These are phyloP conservation scores for Coenonympha glycerion DNA, from an alignment of 2,888 invertebrate genomes.

Conservation along the genomic window DNA sequence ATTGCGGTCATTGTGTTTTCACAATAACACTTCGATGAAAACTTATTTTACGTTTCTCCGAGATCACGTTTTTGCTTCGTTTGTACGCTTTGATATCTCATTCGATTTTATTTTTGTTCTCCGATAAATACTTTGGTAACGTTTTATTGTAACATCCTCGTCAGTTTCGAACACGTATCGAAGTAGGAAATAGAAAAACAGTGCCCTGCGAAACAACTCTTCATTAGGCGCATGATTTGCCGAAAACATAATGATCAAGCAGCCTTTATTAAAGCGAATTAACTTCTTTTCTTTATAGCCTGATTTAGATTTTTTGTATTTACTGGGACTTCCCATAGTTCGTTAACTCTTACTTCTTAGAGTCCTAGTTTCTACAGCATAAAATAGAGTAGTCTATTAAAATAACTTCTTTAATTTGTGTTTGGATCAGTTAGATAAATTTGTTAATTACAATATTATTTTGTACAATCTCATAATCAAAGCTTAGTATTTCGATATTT, in stretches of 20 bases:
- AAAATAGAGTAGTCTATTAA: no score
- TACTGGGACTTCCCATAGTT: no score
- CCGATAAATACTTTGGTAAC: neutral
- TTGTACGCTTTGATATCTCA: constrained; percentile 18
- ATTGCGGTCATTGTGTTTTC: constrained; percentile 56
- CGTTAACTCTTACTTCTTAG: no score
- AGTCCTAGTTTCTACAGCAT: no score
- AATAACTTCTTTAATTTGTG: no score
- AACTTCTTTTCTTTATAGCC: constrained; percentile 45
- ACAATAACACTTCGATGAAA: constrained; percentile 57
- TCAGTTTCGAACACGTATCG: no score
- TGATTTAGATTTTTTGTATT: constrained; percentile 39
- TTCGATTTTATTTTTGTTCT: neutral
- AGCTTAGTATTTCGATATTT: no score
- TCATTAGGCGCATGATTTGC: constrained; percentile 69
- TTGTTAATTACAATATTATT: no score
- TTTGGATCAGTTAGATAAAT: no score
- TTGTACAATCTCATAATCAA: no score
- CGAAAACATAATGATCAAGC: constrained; percentile 57
- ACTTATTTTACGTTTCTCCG: constrained; percentile 33
- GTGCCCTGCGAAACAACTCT: constrained; percentile 37
- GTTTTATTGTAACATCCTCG: no score
- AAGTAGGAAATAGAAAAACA: constrained; percentile 15
- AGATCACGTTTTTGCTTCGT: constrained; percentile 25
- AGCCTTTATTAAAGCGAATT: constrained; percentile 60